These are phyloP conservation scores for Sphenodon punctatus DNA, from an alignment of 2,797 vertebrate genomes.

Conservation along the genomic window DNA sequence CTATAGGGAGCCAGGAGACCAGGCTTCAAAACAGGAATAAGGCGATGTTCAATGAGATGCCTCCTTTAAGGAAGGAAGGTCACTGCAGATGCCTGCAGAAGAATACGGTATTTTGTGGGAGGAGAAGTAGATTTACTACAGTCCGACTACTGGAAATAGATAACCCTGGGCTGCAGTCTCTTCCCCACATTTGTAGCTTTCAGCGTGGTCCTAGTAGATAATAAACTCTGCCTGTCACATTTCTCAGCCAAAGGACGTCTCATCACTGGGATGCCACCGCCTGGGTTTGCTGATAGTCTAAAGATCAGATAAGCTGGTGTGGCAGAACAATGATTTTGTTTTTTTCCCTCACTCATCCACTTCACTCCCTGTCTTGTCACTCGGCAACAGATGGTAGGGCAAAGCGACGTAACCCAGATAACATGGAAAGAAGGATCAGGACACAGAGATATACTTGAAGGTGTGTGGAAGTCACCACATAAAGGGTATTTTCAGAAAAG, in stretches of 20 bases:
- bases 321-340: background rate
- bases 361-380: background rate
- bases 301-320: background rate
- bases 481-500: too few relatives aligned
- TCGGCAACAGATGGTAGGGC: background rate
- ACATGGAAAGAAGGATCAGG: background rate
- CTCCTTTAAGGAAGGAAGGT: background rate
- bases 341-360: background rate
- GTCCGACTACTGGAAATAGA: background rate
- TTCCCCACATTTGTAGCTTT: background rate
- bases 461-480: background rate
- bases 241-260: background rate
- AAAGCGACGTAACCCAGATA: background rate
- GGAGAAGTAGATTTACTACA: background rate
- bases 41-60: background rate
- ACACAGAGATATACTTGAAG: background rate
- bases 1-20: background rate
- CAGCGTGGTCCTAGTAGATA: background rate
- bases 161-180: too few relatives aligned
- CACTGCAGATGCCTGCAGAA: background rate
- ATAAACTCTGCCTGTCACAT: background rate
- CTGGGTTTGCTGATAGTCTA: background rate
- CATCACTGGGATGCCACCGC: background rate
- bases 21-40: background rate
- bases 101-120: background rate